Evolutionary conservation across 2,888 invertebrate genomes (phyloP), one percentile per base, ranked within the genome.

Genomic region (Tiliacea citrago): DNA sequence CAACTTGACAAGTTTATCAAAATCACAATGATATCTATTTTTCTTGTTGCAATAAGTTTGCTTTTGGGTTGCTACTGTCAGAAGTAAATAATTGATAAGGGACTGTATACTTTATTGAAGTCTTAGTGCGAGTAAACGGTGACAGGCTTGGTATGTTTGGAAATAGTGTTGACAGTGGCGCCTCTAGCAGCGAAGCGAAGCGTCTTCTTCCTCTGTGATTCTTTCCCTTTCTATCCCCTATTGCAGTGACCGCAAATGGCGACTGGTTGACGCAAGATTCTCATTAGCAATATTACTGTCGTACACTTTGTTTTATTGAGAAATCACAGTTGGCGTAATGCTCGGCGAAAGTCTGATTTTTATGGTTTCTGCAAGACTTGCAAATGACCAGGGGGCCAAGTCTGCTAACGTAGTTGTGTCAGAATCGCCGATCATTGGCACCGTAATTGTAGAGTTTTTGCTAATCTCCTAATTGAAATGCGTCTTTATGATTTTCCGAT

Each of bases 281-380:
- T 55, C 57, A 63, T 70, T 83, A 68, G 68, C 81, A 82, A 80
- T 73, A 77, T 60, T 71, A 68, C 79, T 79, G 79, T 75, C 81
- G 80, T 76, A 77, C 65, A 53, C 66, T 61, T 79, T 69, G 69
- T 79, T 75, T 65, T 73, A 82, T 82, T 82, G 82, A 68, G 84
- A 82, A 83, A 82, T 73, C 70, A 55, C 65, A 6, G 67, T 51
- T 83, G 68, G 18, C 47, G 73, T 57, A 77, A 73, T 71, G n/a
- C 49, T 58, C 13, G 24, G 67, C 77, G 81, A 77, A 80, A 80
- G 77, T 77, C 18, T 66, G 61, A 69, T 47, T 79, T 83, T 82
- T 83, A 80, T 42, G 68, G 68, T 57, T 79, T 66, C 55, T 68
- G 77, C 78, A 78, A 82, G 47, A 78, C 53, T 73, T 74, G 69